A percentile compares a stretch with the other conserved stretches of the same genome.
These are phyloP conservation scores for Maniola hyperantus DNA, from an alignment of 2,888 invertebrate genomes.

Conservation along the genomic window DNA sequence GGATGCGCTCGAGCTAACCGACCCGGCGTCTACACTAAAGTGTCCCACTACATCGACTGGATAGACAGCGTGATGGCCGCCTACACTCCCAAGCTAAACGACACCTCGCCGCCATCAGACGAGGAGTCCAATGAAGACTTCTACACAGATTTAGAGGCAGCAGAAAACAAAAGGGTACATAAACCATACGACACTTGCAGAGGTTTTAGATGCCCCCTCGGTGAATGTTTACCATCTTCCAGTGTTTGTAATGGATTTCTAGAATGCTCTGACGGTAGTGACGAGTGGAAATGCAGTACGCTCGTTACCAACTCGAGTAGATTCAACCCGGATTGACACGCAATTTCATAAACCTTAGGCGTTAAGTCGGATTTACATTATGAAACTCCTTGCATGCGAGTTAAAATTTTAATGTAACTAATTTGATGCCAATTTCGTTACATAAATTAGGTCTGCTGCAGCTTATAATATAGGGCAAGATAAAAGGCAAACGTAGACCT, in stretches of 20 bases:
- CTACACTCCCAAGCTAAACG: slow-evolving; percentile 57
- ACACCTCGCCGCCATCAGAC: slow-evolving; percentile 41
- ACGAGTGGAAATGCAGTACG: slow-evolving; percentile 84
- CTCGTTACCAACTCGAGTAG: slow-evolving; percentile 54
- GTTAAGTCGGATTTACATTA: background rate
- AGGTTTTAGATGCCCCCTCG: slow-evolving; percentile 89
- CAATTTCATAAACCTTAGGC: background rate
- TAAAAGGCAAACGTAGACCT: too few relatives aligned
- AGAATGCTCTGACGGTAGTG: slow-evolving; percentile 90
- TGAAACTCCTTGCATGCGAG: too few relatives aligned
- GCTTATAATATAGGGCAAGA: too few relatives aligned
- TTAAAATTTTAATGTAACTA: too few relatives aligned
- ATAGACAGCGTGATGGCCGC: slow-evolving; percentile 82
- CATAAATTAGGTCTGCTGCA: too few relatives aligned
- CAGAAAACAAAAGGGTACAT: slow-evolving; percentile 64
- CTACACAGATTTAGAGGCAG: slow-evolving; percentile 68
- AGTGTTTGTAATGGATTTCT: slow-evolving; percentile 90
- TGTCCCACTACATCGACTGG: slow-evolving; percentile 88
- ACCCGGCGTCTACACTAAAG: slow-evolving; percentile 92
- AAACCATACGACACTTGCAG: slow-evolving; percentile 75
- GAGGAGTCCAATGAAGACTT: slow-evolving; percentile 59
- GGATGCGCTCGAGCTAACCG: slow-evolving; percentile 90
- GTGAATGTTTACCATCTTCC: slow-evolving; percentile 87
- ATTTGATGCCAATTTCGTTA: too few relatives aligned
- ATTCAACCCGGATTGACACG: slow-evolving; percentile 61